Percentiles rank a stretch among this genome's conserved stretches.
phyloP scores from a whole-genome alignment of 2,888 invertebrate species.

The Heliothis peltigera region DNA sequence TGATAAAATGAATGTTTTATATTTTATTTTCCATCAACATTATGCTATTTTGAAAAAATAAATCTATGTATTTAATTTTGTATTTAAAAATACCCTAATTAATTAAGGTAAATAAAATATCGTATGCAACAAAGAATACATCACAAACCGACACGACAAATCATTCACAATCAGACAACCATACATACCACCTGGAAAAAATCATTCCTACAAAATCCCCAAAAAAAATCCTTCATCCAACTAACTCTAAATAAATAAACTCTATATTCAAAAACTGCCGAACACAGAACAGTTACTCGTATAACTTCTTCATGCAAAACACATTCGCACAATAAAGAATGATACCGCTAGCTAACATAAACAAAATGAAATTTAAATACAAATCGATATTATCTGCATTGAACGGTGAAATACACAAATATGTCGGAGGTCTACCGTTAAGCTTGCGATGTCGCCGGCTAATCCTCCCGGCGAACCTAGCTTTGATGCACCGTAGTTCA shows the following conservation, averaged over 20 bases:
- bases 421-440: conserved; percentile 64
- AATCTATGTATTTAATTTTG: too few species aligned
- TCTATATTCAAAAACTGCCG: not conserved
- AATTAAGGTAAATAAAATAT: too few species aligned
- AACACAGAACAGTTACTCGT: conserved; percentile 33
- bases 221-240: not conserved
- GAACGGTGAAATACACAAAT: conserved; percentile 49
- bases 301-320: conserved; percentile 20
- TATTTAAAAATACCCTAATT: too few species aligned
- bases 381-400: conserved; percentile 36
- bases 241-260: not conserved
- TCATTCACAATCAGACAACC: too few species aligned
- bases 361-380: conserved; percentile 41
- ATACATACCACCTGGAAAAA: too few species aligned
- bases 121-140: too few species aligned
- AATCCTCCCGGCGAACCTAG: conserved; percentile 63
- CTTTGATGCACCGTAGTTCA: conserved; percentile 59
- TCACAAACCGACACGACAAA: too few species aligned
- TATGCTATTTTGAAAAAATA: too few species aligned
- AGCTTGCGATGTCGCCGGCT: conserved; percentile 61
- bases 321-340: conserved; percentile 33
- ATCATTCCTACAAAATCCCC: too few species aligned
- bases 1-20: too few species aligned
- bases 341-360: conserved; percentile 34
- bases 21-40: too few species aligned